These are phyloP conservation scores for Andrena hattorfiana DNA, from an alignment of 2,888 invertebrate species.

Conservation along the genomic window DNA sequence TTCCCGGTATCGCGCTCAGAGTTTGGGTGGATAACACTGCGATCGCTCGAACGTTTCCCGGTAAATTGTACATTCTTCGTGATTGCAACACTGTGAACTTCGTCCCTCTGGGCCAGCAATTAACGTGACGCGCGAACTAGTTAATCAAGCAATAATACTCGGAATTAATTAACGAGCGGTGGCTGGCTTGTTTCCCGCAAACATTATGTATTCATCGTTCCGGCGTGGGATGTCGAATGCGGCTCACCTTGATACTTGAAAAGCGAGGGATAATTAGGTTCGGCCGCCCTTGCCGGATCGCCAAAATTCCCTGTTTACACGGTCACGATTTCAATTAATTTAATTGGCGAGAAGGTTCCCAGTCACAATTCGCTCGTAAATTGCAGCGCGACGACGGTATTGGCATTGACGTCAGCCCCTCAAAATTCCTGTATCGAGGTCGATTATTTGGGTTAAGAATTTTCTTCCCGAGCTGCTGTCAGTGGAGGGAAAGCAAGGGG, in stretches of 20 bases:
- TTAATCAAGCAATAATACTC: conserved; percentile 36
- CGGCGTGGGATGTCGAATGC: background rate
- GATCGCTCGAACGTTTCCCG: background rate
- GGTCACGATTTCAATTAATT: conserved; percentile 16
- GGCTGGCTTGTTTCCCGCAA: background rate
- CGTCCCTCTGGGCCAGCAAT: conserved; percentile 1
- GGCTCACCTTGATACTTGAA: conserved; percentile 6
- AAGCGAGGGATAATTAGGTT: conserved; percentile 25
- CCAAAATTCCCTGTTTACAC: background rate
- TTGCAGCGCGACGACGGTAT: conserved; percentile 22
- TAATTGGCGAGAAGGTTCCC: background rate
- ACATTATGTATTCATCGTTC: background rate
- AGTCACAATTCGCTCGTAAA: background rate
- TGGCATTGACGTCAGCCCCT: conserved; percentile 42
- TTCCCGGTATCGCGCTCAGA: background rate
- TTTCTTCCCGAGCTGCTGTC: conserved; percentile 6
- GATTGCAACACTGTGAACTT: conserved; percentile 1
- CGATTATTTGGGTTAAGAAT: conserved; percentile 51
- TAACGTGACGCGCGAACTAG: background rate
- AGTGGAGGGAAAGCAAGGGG: background rate
- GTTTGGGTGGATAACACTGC: background rate
- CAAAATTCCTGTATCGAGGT: conserved; percentile 38
- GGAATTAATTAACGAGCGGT: conserved; percentile 31
- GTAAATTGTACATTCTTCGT: background rate
- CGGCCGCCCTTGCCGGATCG: background rate